Evolutionary conservation across 2,113 vertebrate species (phyloP).

Genomic region (Chaenogobius annularis): DNA sequence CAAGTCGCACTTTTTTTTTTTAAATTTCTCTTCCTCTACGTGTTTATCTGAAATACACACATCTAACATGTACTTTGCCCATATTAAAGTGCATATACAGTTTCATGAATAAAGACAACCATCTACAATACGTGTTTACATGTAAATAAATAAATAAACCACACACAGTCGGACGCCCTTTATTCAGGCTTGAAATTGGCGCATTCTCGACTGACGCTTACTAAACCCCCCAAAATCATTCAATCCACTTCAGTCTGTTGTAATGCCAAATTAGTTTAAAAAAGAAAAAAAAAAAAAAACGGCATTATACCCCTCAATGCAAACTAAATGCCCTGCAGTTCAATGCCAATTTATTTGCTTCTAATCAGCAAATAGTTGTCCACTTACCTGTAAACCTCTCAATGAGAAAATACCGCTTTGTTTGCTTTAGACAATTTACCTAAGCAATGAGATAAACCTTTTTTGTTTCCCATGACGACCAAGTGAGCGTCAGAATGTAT

Average conservation of each 20-base stretch:
- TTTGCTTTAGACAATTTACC: conserved; percentile 27
- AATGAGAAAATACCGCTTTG: conserved; percentile 9
- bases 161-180: too few relatives aligned
- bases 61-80: too few relatives aligned
- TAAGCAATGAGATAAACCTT: conserved; percentile 42
- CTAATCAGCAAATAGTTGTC: neutral
- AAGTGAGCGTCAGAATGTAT: conserved; percentile 56
- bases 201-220: too few relatives aligned
- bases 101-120: too few relatives aligned
- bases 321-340: neutral
- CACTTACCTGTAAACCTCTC: conserved; percentile 7
- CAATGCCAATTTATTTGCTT: neutral
- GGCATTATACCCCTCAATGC: neutral
- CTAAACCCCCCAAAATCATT: neutral
- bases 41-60: too few relatives aligned
- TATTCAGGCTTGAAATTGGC: too few relatives aligned
- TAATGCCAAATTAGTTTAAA: neutral
- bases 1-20: too few relatives aligned
- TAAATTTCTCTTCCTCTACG: too few relatives aligned
- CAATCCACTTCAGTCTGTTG: neutral
- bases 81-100: too few relatives aligned
- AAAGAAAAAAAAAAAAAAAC: neutral
- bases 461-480: conserved; percentile 48
- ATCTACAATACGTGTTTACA: too few relatives aligned
- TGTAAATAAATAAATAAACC: too few relatives aligned